Conservation (phyloP, 2,113 vertebrate species). For the Bothrops jararaca region DNA sequence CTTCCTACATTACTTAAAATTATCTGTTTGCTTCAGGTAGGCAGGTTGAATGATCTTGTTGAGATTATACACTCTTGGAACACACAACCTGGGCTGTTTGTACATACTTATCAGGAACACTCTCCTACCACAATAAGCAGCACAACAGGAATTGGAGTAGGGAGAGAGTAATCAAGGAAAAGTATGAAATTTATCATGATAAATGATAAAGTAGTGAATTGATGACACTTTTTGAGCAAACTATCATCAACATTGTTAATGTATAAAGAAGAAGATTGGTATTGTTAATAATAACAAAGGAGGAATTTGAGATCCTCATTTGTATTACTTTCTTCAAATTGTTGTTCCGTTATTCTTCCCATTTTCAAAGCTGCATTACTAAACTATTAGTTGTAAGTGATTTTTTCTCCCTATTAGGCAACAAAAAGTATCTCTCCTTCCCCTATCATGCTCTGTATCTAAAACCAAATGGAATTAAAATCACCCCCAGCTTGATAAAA, state of each 20-base stretch:
- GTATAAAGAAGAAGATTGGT: background rate
- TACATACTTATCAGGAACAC: background rate
- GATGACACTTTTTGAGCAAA: background rate
- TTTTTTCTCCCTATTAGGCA: background rate
- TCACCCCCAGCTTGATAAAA: no score
- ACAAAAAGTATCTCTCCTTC: background rate
- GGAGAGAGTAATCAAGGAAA: background rate
- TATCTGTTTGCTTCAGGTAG: background rate
- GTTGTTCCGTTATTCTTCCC: background rate
- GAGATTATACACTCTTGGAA: background rate
- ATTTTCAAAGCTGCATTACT: background rate
- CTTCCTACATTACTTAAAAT: background rate
- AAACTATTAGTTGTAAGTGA: background rate
- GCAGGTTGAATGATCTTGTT: background rate
- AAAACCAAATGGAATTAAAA: no score
- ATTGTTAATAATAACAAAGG: background rate
- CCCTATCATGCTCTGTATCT: background rate
- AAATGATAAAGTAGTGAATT: background rate
- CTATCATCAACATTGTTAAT: background rate
- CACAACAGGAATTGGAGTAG: background rate
- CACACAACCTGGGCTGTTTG: background rate
- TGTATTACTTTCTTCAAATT: background rate
- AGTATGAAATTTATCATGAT: background rate
- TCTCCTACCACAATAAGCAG: background rate
- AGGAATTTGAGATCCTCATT: background rate